These are phyloP conservation scores for Tetraneura akinire DNA, from an alignment of 1,140 invertebrate genomes.

Conservation along the genomic window DNA sequence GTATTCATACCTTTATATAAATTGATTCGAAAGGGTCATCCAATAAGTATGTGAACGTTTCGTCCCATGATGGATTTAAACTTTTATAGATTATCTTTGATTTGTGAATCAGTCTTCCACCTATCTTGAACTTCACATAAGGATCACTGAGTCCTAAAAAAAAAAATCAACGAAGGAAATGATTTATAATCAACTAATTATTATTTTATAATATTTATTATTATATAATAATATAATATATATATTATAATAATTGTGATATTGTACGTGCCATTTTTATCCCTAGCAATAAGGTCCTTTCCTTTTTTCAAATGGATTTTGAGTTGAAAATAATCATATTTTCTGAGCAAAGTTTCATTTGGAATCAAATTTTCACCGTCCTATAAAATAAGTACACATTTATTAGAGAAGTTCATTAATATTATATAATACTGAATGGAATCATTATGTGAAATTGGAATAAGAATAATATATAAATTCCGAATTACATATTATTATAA, in stretches of 20 bases:
- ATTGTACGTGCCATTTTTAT: slow-evolving; percentile 80
- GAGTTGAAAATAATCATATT: slow-evolving; percentile 88
- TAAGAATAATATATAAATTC: no score
- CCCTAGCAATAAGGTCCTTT: slow-evolving; percentile 86
- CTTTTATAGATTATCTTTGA: slow-evolving; percentile 88
- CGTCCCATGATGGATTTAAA: slow-evolving; percentile 93
- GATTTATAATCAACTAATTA: background rate
- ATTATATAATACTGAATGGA: no score
- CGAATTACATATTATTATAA: no score
- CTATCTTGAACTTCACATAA: slow-evolving; percentile 96
- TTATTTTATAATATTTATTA: background rate
- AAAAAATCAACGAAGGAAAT: background rate
- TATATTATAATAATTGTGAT: background rate
- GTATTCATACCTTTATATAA: slow-evolving; percentile 74
- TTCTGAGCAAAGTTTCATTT: slow-evolving; percentile 72
- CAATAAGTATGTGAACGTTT: slow-evolving; percentile 90
- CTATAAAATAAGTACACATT: background rate
- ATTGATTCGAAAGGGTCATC: slow-evolving; percentile 90
- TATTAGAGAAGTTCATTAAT: no score
- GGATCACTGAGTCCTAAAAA: slow-evolving; percentile 91
- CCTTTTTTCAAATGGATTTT: slow-evolving; percentile 85
- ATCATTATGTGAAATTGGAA: no score
- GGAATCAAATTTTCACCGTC: slow-evolving; percentile 56
- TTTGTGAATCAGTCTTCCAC: slow-evolving; percentile 87
- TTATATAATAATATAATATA: no score